Conservation (phyloP, 1,140 invertebrate species). For the Drosophila kurseongensis region DNA sequence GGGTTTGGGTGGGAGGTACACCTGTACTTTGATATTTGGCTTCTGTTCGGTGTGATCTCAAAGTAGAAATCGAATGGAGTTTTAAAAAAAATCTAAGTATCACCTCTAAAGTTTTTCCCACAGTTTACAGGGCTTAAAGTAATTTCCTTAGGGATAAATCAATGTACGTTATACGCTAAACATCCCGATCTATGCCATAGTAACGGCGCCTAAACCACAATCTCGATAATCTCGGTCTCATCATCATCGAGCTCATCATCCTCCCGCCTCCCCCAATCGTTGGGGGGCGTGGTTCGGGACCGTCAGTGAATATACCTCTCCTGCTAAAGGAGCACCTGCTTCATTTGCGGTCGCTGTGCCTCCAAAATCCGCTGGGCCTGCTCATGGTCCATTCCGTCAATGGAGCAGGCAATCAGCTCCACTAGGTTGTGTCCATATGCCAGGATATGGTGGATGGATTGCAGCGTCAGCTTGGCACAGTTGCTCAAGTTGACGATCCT, state of each 20-base stretch:
- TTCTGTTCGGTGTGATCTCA: constrained; percentile 18
- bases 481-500: constrained; percentile 66
- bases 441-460: constrained; percentile 57
- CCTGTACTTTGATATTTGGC: constrained; percentile 62
- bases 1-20: constrained; percentile 39
- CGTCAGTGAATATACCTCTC: constrained; percentile 75
- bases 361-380: constrained; percentile 48
- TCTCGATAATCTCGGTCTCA: constrained; percentile 52
- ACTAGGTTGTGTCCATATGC: constrained; percentile 44
- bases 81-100: constrained; percentile 46
- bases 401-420: constrained; percentile 64
- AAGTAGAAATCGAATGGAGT: constrained; percentile 8
- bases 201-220: constrained; percentile 31
- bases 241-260: constrained; percentile 40
- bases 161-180: constrained; percentile 29
- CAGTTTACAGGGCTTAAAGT: constrained; percentile 9
- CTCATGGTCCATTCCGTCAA: constrained; percentile 59
- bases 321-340: constrained; percentile 71
- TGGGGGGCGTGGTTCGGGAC: constrained; percentile 32
- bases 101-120: constrained; percentile 44
- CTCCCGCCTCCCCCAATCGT: constrained; percentile 42
- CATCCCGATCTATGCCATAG: constrained; percentile 32
- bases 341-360: constrained; percentile 49
- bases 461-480: constrained; percentile 51
- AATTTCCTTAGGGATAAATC: constrained; percentile 5